Evolutionary conservation across 2,888 invertebrate species (phyloP), one percentile per base, ranked within the genome.

Genomic region (Acanthococcus lagerstroemiae): DNA sequence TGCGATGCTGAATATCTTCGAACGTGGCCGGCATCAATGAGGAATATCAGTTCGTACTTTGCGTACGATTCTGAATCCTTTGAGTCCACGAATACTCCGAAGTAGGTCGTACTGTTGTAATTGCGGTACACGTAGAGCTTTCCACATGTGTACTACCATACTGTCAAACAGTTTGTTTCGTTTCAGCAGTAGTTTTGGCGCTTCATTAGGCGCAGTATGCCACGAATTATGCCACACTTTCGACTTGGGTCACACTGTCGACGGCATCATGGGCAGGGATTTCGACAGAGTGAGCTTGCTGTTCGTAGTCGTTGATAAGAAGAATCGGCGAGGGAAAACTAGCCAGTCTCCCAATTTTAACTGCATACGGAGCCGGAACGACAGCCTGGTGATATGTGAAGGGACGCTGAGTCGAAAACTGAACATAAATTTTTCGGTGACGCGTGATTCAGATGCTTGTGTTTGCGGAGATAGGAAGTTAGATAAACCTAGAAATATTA

Each of bases 141-240:
- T n/a, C n/a, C n/a, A n/a, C n/a, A n/a, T n/a, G n/a, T n/a, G n/a
- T n/a, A n/a, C n/a, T n/a, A n/a, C n/a, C n/a, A n/a, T n/a, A n/a
- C n/a, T n/a, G n/a, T n/a, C n/a, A n/a, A n/a, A n/a, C n/a, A n/a
- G n/a, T n/a, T n/a, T n/a, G n/a, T n/a, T n/a, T n/a, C n/a, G n/a
- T 60, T 26, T 46, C 48, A 12, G 27, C 71, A 81, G 93, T 68
- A 7, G 22, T 75, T 90, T 88, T 77, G 87, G 93, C 17, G 92
- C 94, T 5, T 92, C 92, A 19, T 78, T 96, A 46, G 95, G 95
- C 17, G 88, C 93, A 17, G 87, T 90, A 7, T 85, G 93, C 46
- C 96, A 96, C 76, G 96, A 96, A 80, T 80, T 96, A 55, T 91
- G 91, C 17, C 96, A 96, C 75, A 90, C 90, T 0, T 93, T 96